phyloP scores from a whole-genome alignment of 2,888 invertebrate genomes.

The Drosophila neoperkinsi region DNA sequence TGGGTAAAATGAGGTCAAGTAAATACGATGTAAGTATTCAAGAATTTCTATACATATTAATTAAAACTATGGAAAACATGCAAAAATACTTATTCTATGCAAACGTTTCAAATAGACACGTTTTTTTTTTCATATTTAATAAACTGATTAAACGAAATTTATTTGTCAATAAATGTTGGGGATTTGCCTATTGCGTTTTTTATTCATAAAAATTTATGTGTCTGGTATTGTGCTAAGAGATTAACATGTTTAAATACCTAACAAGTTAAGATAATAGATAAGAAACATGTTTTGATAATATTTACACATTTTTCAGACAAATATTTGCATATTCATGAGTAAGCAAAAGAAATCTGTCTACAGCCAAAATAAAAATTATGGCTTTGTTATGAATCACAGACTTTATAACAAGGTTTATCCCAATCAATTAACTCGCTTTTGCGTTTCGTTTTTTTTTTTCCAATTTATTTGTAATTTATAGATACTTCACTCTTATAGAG shows the following conservation, averaged over 20 bases:
- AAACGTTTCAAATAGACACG: neutral
- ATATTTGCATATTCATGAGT: neutral
- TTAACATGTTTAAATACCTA: neutral
- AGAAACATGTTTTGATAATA: neutral
- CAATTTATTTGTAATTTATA: neutral
- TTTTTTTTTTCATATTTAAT: conserved; percentile 1
- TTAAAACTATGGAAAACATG: neutral
- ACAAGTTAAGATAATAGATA: conserved; percentile 2
- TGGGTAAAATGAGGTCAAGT: conserved; percentile 86
- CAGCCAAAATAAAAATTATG: neutral
- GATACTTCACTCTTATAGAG: neutral
- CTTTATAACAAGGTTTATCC: no score
- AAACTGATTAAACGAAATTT: neutral
- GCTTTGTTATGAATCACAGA: no score
- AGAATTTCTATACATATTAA: conserved; percentile 1
- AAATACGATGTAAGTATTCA: conserved; percentile 86
- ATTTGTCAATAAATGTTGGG: neutral
- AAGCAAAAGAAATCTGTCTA: neutral
- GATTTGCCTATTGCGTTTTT: conserved; percentile 4
- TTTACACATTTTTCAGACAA: neutral
- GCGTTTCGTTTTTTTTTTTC: neutral
- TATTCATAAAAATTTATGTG: neutral
- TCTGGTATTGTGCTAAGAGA: neutral
- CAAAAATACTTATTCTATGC: neutral
- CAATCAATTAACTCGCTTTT: neutral